Percentiles rank a stretch among this genome's conserved stretches.
These are phyloP conservation scores for Phylloscopus collybita DNA, from an alignment of 2,797 vertebrate species.

Conservation along the genomic window DNA sequence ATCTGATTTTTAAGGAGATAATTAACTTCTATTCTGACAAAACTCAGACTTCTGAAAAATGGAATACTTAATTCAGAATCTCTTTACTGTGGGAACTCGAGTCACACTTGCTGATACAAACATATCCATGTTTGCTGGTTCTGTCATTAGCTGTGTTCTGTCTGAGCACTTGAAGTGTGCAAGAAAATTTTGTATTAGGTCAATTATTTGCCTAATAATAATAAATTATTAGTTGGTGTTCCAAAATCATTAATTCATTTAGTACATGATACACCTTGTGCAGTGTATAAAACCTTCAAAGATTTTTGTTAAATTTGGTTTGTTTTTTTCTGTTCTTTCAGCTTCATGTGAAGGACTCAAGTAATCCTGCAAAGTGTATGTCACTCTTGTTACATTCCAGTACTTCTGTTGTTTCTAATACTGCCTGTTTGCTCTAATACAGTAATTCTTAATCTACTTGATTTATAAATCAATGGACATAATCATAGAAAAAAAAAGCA, in stretches of 20 bases:
- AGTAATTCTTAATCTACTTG: neutral
- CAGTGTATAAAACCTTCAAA: neutral
- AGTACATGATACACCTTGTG: neutral
- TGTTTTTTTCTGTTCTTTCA: conserved; percentile 17
- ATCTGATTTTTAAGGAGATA: neutral
- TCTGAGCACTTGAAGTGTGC: neutral
- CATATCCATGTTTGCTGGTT: neutral
- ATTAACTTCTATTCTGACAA: neutral
- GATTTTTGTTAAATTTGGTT: neutral
- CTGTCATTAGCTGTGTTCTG: neutral
- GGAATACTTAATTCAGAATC: neutral
- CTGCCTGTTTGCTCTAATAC: neutral
- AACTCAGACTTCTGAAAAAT: neutral
- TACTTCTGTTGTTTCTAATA: neutral
- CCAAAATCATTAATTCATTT: neutral
- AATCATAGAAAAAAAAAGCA: neutral
- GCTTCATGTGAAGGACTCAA: neutral
- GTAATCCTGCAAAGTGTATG: neutral
- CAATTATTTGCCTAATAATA: neutral
- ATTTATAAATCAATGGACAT: neutral
- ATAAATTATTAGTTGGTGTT: neutral
- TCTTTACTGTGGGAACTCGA: neutral
- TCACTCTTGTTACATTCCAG: conserved; percentile 37
- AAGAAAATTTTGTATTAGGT: neutral
- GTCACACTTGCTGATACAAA: neutral